These are phyloP conservation scores for Athetis lepigone DNA, from an alignment of 2,888 invertebrate species.

Conservation along the genomic window DNA sequence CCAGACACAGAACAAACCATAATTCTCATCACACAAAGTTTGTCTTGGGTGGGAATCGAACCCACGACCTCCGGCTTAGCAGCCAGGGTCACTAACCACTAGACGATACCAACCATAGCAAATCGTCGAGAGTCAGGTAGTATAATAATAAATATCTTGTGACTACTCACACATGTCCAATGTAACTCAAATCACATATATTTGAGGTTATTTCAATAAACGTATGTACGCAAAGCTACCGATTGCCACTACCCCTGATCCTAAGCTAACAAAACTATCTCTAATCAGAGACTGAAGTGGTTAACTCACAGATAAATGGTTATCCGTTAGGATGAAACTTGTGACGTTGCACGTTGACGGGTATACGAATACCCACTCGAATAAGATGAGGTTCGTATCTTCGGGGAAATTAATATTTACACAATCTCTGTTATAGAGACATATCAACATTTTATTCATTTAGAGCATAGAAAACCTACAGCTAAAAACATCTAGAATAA, in stretches of 20 bases:
- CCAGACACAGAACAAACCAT: too few relatives aligned
- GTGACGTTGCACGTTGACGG: constrained; percentile 12
- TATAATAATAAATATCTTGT: too few relatives aligned
- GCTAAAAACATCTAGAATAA: too few relatives aligned
- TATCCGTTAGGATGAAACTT: constrained; percentile 48
- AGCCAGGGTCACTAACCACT: too few relatives aligned
- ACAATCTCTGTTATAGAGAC: neutral
- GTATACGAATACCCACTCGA: constrained; percentile 1
- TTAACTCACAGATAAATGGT: constrained; percentile 58
- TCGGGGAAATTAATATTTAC: constrained; percentile 15
- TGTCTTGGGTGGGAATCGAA: too few relatives aligned
- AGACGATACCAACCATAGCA: too few relatives aligned
- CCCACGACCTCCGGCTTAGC: too few relatives aligned
- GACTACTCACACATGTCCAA: too few relatives aligned
- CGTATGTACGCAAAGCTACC: constrained; percentile 23
- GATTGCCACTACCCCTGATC: constrained; percentile 33
- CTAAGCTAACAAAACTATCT: constrained; percentile 57
- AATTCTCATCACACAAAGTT: too few relatives aligned
- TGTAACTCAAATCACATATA: constrained; percentile 9
- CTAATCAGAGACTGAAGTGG: constrained; percentile 57
- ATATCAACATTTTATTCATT: neutral
- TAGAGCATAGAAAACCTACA: too few relatives aligned
- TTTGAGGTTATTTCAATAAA: constrained; percentile 37
- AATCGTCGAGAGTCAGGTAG: too few relatives aligned
- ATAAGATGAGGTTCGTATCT: constrained; percentile 20